A percentile compares a stretch with the other conserved stretches of the same genome.
Evolutionary conservation across 2,888 invertebrate genomes (phyloP).

Genomic region (Cacoxenus indagator): DNA sequence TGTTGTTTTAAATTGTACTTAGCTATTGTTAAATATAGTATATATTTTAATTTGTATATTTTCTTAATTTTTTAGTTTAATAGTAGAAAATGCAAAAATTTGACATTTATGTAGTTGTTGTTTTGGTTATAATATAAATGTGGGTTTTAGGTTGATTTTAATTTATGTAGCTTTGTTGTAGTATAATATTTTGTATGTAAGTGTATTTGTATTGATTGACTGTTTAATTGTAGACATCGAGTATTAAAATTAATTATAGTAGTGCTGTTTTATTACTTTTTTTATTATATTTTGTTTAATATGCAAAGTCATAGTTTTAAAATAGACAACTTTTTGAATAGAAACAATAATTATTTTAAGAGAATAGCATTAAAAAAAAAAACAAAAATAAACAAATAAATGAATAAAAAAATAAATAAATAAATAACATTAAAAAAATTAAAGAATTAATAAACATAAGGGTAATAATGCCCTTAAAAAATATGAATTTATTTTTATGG

Average conservation of each 20-base stretch:
- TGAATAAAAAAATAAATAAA: background rate
- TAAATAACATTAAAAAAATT: background rate
- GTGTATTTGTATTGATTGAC: conserved; percentile 27
- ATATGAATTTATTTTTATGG: no score
- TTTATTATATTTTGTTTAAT: background rate
- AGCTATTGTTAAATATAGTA: conserved; percentile 23
- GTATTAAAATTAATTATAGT: conserved; percentile 29
- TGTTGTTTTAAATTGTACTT: conserved; percentile 34
- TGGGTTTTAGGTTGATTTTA: conserved; percentile 20
- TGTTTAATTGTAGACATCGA: conserved; percentile 50
- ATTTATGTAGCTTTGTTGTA: conserved; percentile 39
- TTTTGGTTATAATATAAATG: conserved; percentile 19
- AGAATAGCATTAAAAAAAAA: background rate
- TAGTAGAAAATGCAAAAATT: conserved; percentile 53
- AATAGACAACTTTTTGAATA: background rate
- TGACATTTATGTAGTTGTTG: conserved; percentile 44
- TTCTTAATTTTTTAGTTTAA: background rate
- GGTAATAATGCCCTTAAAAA: no score
- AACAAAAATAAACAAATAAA: background rate
- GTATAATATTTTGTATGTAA: conserved; percentile 32
- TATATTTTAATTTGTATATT: conserved; percentile 26
- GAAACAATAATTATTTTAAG: no score
- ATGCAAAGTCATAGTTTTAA: background rate
- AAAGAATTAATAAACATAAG: no score
- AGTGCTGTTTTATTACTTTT: background rate